Base-by-base conservation (phyloP, 2,797 vertebrate genomes). In the Microtus californicus region DNA sequence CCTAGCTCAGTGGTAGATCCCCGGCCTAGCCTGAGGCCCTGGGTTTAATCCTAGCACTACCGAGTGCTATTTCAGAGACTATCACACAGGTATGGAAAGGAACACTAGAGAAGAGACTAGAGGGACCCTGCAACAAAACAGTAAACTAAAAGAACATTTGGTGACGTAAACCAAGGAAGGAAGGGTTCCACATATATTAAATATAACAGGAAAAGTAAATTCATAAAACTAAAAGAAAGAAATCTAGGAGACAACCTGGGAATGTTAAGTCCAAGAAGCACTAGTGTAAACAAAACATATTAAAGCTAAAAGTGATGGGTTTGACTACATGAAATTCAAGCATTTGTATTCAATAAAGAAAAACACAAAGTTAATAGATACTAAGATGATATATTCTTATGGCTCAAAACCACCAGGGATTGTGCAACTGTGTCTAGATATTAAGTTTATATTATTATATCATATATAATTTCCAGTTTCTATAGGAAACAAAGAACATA, bases 101-200 rank as follows among this genome's bases (percentile, higher is more conserved):
- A 43, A 56, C 48, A 73, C 69, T 80, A 56, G 78, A 80, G 31
- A 56, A 80, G 27, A 87, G 25, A 40, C n/a, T 81, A 51, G 54
- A 21, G 54, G 54, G 54, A 56, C 54, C 54, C 54, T 21, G 54
- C 54, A 56, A 56, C 54, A 56, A 9, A 6, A 87, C 9, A 59
- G 40, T 83, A 87, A 90, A 61, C 21, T 61, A 95, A 82, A 19
- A 87, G 27, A 78, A 59, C 11, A 87, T 65, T 31, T 88, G 87
- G 86, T 87, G n/a, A 79, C 0, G 54, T 54, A n/a, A 87, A 6
- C 71, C 25, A 67, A 4, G 23, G n/a, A 56, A 56, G 54, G 37
- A 54, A 86, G 34, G 65, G 67, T 17, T 73, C 14, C n/a, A 73
- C 23, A 87, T 7, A 56, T 7, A 56, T 40, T 51, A 71, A 87